Conservation (phyloP, 2,888 invertebrate species). For the Drosophila sordidula region DNA sequence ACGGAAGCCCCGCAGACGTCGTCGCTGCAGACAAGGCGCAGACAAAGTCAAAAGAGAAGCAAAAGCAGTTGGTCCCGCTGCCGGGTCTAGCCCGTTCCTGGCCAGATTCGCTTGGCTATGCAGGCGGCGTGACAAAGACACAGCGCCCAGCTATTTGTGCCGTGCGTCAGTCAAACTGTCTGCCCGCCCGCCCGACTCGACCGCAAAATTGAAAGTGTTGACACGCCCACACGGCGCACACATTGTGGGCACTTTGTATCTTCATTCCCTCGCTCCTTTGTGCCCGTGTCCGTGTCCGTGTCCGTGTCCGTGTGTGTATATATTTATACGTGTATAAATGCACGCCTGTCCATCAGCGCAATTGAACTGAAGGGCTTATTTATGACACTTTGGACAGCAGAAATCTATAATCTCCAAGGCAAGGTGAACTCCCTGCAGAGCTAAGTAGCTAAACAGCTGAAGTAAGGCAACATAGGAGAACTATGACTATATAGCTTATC, state of each 20-base stretch:
- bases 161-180: constrained; percentile 65
- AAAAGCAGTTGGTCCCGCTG: constrained; percentile 12
- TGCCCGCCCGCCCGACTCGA: constrained; percentile 7
- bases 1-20: constrained; percentile 73
- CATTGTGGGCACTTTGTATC: constrained; percentile 15
- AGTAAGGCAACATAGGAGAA: no score
- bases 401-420: constrained; percentile 12
- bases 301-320: constrained; percentile 14
- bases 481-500: no score
- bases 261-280: not conserved
- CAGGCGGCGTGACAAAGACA: constrained; percentile 63
- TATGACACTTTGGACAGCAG: not conserved
- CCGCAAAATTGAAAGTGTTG: constrained; percentile 68
- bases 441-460: no score
- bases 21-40: constrained; percentile 34
- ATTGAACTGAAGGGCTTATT: constrained; percentile 28
- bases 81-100: constrained; percentile 32
- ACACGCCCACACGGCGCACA: constrained; percentile 68
- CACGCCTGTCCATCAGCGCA: constrained; percentile 28
- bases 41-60: constrained; percentile 35
- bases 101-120: constrained; percentile 51
- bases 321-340: constrained; percentile 14
- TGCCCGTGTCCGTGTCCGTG: not conserved
- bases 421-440: no score
- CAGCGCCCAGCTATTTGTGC: not conserved